Evolutionary conservation across 92 coral and sea anemone species (phyloP).

Genomic region (Heliopora coerulea): DNA sequence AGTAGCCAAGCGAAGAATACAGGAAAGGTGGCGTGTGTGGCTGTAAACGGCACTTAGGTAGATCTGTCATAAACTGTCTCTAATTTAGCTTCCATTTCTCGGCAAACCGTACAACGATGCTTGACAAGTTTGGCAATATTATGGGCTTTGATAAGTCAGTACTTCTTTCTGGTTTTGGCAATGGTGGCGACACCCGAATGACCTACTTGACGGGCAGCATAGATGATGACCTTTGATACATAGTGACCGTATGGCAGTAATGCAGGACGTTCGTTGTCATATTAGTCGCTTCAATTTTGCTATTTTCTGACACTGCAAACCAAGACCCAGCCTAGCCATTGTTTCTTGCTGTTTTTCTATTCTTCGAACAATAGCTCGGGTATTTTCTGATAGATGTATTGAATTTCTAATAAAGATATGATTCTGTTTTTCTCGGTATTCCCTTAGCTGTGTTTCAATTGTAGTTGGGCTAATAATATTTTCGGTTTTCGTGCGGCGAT

Average conservation of each 20-base stretch:
- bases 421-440: no score
- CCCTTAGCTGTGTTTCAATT: no score
- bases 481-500: no score
- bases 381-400: no score
- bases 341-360: no score
- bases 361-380: no score
- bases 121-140: slow-evolving; percentile 48
- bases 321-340: no score
- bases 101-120: slow-evolving; percentile 49
- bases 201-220: slow-evolving; percentile 53
- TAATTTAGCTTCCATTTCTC: slow-evolving; percentile 37
- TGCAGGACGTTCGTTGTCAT: slow-evolving; percentile 49
- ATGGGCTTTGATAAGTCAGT: slow-evolving; percentile 56
- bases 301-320: no score
- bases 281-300: no score
- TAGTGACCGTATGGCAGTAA: slow-evolving; percentile 52
- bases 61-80: slow-evolving; percentile 56
- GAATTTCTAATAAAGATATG: no score
- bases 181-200: slow-evolving; percentile 59
- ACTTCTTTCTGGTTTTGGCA: slow-evolving; percentile 48
- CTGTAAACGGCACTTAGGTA: slow-evolving; percentile 46
- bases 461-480: no score
- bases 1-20: slow-evolving; percentile 53
- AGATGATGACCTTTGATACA: slow-evolving; percentile 54
- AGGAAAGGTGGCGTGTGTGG: slow-evolving; percentile 60